A percentile compares a stretch with the other conserved stretches of the same genome.
Evolutionary conservation across 2,888 invertebrate genomes (phyloP).

Genomic region (Iselma pallidipennis): DNA sequence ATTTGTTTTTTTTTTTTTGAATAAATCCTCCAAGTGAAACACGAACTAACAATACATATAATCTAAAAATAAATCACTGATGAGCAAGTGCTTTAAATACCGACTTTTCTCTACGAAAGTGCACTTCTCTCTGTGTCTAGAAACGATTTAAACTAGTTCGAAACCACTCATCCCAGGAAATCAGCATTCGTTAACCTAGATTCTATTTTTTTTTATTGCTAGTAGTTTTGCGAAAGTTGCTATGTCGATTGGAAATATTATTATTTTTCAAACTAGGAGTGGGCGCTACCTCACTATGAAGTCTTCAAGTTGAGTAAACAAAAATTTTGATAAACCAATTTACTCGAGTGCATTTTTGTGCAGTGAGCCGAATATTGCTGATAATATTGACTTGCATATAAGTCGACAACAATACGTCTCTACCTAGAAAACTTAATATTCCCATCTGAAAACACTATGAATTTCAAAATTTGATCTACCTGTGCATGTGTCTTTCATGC

Average conservation of each 20-base stretch:
- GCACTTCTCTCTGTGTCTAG: not conserved
- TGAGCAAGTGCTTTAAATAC: not conserved
- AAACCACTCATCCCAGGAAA: not conserved
- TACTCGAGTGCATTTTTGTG: too few species aligned
- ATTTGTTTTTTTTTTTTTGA: too few species aligned
- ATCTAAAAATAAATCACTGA: not conserved
- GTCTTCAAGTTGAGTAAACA: too few species aligned
- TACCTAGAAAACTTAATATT: not conserved
- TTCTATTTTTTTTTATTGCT: not conserved
- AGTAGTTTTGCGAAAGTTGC: not conserved
- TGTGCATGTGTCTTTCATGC: too few species aligned
- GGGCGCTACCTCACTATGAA: too few species aligned
- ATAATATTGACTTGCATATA: slow-evolving; percentile 14
- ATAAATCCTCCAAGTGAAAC: too few species aligned
- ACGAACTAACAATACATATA: not conserved
- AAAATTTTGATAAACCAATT: too few species aligned
- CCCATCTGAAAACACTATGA: not conserved
- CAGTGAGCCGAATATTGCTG: slow-evolving; percentile 9
- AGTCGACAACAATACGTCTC: not conserved
- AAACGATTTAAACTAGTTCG: not conserved
- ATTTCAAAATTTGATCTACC: too few species aligned
- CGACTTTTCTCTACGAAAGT: not conserved
- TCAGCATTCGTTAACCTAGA: not conserved
- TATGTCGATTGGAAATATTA: too few species aligned
- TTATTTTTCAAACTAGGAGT: too few species aligned